A percentile compares a stretch with the other conserved stretches of the same genome.
phyloP scores from a whole-genome alignment of 2,113 vertebrate species.

The Apodemus sylvaticus region DNA sequence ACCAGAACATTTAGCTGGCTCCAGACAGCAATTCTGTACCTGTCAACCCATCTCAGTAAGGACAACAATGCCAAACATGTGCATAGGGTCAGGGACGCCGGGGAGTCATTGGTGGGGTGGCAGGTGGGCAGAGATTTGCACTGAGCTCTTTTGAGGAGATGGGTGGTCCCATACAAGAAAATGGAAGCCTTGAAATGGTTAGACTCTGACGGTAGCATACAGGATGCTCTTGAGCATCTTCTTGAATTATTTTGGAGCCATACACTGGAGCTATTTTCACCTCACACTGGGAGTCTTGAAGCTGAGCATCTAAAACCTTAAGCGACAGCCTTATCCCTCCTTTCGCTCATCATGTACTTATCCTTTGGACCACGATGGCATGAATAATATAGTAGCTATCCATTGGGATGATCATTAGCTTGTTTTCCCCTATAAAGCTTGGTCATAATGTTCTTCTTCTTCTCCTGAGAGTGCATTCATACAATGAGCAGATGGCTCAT shows the following conservation, averaged over 20 bases:
- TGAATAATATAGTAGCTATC: conserved; percentile 1
- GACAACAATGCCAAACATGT: neutral
- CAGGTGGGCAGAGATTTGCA: neutral
- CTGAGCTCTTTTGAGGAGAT: neutral
- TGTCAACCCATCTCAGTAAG: conserved; percentile 12
- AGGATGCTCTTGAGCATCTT: neutral
- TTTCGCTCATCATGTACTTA: neutral
- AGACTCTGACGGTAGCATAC: neutral
- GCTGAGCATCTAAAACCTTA: neutral
- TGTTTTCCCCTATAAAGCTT: conserved; percentile 52
- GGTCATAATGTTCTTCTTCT: conserved; percentile 43
- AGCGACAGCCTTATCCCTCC: neutral
- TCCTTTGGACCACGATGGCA: conserved; percentile 1
- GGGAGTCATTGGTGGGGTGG: neutral
- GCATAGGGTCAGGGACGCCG: neutral
- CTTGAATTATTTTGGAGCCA: conserved; percentile 11
- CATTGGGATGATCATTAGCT: conserved; percentile 32
- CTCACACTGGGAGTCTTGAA: neutral
- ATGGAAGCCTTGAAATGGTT: neutral
- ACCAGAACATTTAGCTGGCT: neutral
- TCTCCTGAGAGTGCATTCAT: conserved; percentile 26
- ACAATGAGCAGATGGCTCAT: neutral
- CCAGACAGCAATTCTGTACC: neutral
- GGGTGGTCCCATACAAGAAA: neutral
- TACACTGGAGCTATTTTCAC: neutral